Conservation (phyloP, 2,797 vertebrate genomes). For the Chloroceryle inda region DNA sequence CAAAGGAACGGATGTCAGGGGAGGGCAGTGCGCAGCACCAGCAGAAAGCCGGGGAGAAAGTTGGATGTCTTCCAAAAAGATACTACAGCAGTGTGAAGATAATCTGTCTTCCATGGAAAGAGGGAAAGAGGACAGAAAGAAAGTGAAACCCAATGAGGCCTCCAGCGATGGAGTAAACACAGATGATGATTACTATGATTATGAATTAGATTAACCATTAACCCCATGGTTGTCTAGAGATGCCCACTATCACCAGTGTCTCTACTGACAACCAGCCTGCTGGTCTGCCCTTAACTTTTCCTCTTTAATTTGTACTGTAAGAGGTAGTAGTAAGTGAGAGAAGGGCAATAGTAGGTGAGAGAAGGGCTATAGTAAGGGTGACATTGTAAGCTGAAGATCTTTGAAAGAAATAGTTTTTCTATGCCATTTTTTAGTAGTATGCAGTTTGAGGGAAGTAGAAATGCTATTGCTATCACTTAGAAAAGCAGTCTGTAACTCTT, state of each 20-base stretch:
- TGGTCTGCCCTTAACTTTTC: background rate
- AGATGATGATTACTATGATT: slow-evolving; percentile 83
- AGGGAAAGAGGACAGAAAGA: slow-evolving; percentile 72
- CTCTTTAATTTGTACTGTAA: background rate
- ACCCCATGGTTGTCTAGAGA: background rate
- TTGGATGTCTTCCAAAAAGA: slow-evolving; percentile 84
- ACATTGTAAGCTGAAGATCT: background rate
- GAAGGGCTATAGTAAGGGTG: background rate
- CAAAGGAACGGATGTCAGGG: slow-evolving; percentile 82
- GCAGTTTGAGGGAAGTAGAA: background rate
- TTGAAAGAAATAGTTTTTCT: background rate
- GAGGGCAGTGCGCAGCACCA: slow-evolving; percentile 80
- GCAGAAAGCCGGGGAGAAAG: slow-evolving; percentile 78
- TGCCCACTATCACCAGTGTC: background rate
- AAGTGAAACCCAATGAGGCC: slow-evolving; percentile 52
- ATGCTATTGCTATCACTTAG: background rate
- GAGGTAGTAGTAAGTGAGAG: background rate
- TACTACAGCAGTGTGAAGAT: slow-evolving; percentile 78
- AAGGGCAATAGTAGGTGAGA: background rate
- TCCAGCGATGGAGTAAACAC: slow-evolving; percentile 21
- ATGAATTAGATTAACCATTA: slow-evolving; percentile 81
- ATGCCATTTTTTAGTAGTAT: background rate
- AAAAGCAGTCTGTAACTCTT: background rate
- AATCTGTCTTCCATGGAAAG: slow-evolving; percentile 44
- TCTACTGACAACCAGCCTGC: background rate